Evolutionary conservation across 2,888 invertebrate species (phyloP).

Genomic region (Calameuta filiformis): DNA sequence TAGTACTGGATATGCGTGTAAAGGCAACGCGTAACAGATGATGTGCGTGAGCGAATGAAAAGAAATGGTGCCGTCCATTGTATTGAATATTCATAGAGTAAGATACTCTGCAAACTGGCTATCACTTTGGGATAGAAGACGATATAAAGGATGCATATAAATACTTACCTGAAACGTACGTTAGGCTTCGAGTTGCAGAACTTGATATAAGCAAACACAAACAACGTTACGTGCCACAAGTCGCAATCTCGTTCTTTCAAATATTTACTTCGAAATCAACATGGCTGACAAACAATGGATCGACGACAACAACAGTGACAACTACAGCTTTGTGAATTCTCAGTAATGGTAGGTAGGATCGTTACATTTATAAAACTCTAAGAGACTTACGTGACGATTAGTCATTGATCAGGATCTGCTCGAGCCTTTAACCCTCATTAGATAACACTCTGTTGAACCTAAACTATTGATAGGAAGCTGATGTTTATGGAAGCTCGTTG

Average conservation of each 20-base stretch:
- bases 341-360: not conserved
- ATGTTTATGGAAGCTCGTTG: not conserved
- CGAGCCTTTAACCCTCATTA: not conserved
- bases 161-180: not conserved
- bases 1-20: too few species aligned
- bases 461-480: not conserved
- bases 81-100: not conserved
- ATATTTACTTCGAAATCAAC: conserved; percentile 3
- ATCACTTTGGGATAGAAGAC: not conserved
- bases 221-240: conserved; percentile 7
- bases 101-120: not conserved
- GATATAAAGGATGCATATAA: not conserved
- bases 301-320: not conserved
- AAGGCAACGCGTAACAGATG: too few species aligned
- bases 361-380: not conserved
- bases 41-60: too few species aligned
- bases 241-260: not conserved
- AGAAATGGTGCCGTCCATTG: too few species aligned
- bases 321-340: too few species aligned
- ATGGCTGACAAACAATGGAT: not conserved
- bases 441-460: not conserved
- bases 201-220: not conserved
- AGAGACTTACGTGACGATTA: not conserved
- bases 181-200: not conserved
- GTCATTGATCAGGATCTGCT: conserved; percentile 1